Evolutionary conservation across 1,140 invertebrate species (phyloP), one percentile per base, ranked within the genome.

Genomic region (Batillaria attramentaria): DNA sequence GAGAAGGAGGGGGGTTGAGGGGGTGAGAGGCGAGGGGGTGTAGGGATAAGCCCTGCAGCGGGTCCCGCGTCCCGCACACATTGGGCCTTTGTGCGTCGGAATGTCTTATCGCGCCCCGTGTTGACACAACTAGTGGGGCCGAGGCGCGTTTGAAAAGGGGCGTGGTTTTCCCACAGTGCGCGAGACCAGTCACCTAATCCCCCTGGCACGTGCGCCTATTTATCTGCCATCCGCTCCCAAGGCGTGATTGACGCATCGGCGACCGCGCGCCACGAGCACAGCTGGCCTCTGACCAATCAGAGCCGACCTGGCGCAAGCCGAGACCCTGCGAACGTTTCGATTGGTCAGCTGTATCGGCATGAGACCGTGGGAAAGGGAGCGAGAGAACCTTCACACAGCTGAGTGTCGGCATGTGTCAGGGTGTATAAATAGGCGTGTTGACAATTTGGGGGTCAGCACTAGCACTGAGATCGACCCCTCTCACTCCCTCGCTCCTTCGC

Each of bases 151-250:
- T 73, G 77, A 74, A 60, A 75, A 79, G 80, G 77, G 85, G 85
- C 81, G 85, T 60, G 74, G 84, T 85, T 86, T 86, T 86, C 85
- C 85, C 85, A 86, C 82, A 84, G 80, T 80, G 70, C 66, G 69
- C 77, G 65, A 68, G 54, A 65, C 79, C 73, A 73, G 72, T 81
- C 68, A 80, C 65, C 77, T 80, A 82, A 83, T 82, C 79, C 62
- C 37, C 46, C 43, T 77, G 85, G 81, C 82, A 84, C 84, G 84
- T 84, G 81, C 72, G 79, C 66, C 77, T 83, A 81, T 83, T 84
- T 85, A 85, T 82, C 79, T 84, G 82, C 77, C 79, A 81, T 72
- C 70, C 80, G 77, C 68, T 68, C 73, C 65, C 73, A 57, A 68
- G 28, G 8, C 73, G 75, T 85, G 84, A 86, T 83, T 86, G 84